Evolutionary conservation across 1,140 invertebrate species (phyloP).

Genomic region (Megathymus violae): DNA sequence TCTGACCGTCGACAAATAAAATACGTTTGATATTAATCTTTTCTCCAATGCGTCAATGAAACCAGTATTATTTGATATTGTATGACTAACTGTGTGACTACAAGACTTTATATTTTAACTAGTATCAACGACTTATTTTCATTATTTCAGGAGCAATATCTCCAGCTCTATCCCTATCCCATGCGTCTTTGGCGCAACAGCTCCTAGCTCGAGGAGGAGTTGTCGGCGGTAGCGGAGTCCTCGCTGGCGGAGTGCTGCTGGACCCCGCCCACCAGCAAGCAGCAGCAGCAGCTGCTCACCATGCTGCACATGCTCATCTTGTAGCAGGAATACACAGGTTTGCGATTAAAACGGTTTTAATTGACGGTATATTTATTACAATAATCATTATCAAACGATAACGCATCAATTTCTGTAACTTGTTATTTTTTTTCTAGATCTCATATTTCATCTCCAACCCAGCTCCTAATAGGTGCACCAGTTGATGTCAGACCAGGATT

Average conservation of each 20-base stretch:
- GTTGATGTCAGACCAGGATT: conserved; percentile 73
- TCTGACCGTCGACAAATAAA: not conserved
- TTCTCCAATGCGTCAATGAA: not conserved
- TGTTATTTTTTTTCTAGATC: conserved; percentile 67
- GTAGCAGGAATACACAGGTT: conserved; percentile 77
- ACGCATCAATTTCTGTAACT: too few relatives aligned
- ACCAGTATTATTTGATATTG: not conserved
- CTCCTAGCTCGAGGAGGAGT: conserved; percentile 71
- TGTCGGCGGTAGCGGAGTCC: conserved; percentile 64
- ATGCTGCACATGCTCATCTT: conserved; percentile 73
- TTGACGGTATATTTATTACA: not conserved
- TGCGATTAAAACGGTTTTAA: conserved; percentile 8
- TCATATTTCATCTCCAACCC: conserved; percentile 79
- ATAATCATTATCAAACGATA: too few relatives aligned
- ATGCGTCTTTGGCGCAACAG: conserved; percentile 82
- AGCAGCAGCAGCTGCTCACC: conserved; percentile 74
- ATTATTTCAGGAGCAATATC: conserved; percentile 81
- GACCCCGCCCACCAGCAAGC: conserved; percentile 77
- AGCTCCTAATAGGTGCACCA: conserved; percentile 70
- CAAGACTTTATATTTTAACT: too few relatives aligned
- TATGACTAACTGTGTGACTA: not conserved
- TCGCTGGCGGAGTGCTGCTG: conserved; percentile 66
- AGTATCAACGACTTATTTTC: too few relatives aligned
- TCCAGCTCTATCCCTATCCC: conserved; percentile 80
- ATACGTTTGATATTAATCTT: not conserved